Conservation (phyloP, 2,113 vertebrate genomes). For the Empidonax alnorum region DNA sequence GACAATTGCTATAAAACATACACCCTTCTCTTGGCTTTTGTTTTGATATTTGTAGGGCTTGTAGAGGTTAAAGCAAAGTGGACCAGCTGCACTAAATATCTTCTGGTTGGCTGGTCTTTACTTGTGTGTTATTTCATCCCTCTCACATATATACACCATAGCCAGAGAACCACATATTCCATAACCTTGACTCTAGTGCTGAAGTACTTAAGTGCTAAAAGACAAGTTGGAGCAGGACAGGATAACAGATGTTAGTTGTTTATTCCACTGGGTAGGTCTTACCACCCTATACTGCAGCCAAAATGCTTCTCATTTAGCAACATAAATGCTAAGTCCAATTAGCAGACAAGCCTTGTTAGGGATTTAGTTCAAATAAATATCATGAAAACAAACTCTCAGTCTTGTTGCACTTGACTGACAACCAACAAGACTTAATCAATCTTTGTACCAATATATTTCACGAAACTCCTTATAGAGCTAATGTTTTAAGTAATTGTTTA, state of each 20-base stretch:
- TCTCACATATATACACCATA: constrained; percentile 51
- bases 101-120: constrained; percentile 66
- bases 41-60: constrained; percentile 60
- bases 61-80: constrained; percentile 70
- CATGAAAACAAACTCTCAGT: constrained; percentile 66
- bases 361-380: constrained; percentile 78
- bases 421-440: constrained; percentile 40
- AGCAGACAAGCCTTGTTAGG: constrained; percentile 76
- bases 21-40: constrained; percentile 27
- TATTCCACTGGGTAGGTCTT: constrained; percentile 81
- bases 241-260: constrained; percentile 85
- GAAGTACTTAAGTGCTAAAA: constrained; percentile 78
- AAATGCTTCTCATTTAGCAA: constrained; percentile 81
- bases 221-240: constrained; percentile 81
- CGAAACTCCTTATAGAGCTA: background rate
- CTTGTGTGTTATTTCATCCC: constrained; percentile 51
- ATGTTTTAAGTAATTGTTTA: constrained; percentile 32
- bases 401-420: constrained; percentile 65
- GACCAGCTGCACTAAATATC: constrained; percentile 58
- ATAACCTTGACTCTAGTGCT: constrained; percentile 78
- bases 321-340: constrained; percentile 81
- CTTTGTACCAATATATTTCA: constrained; percentile 19
- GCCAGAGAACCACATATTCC: constrained; percentile 71
- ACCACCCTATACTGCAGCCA: constrained; percentile 78
- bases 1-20: constrained; percentile 33